Conservation (phyloP, 2,888 invertebrate genomes). For the Sarcophaga subvicina region DNA sequence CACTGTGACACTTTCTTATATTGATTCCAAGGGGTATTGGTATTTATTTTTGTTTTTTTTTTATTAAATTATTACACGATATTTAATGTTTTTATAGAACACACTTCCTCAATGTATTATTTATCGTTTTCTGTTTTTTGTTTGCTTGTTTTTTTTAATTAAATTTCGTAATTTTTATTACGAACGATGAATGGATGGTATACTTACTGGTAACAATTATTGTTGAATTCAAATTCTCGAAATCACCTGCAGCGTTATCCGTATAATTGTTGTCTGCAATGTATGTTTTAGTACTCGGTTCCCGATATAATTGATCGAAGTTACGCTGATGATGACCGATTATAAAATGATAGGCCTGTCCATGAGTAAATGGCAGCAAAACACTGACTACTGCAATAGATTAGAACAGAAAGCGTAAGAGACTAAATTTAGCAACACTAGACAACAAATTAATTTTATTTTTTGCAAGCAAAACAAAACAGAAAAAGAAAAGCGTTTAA, state of each 20-base stretch:
- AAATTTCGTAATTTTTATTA: neutral
- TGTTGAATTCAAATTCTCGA: conserved; percentile 72
- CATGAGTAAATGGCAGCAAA: conserved; percentile 74
- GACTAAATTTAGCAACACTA: conserved; percentile 3
- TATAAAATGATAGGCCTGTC: conserved; percentile 75
- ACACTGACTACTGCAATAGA: conserved; percentile 78
- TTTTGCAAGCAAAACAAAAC: conserved; percentile 24
- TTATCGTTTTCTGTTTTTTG: too few relatives aligned
- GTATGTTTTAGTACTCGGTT: conserved; percentile 18
- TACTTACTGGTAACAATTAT: conserved; percentile 77
- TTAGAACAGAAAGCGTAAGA: conserved; percentile 13
- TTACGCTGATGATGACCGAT: conserved; percentile 69
- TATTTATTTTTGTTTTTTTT: neutral
- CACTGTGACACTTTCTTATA: neutral
- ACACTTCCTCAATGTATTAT: neutral
- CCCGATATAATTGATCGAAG: conserved; percentile 55
- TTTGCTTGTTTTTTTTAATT: neutral
- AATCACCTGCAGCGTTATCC: conserved; percentile 68
- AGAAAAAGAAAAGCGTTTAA: conserved; percentile 16
- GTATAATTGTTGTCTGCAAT: conserved; percentile 66
- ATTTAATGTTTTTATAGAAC: neutral
- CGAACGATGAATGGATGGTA: neutral
- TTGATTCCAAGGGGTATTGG: neutral
- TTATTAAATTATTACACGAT: neutral
- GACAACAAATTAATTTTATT: conserved; percentile 1